phyloP scores from a whole-genome alignment of 1,140 invertebrate species.

The Drosophila yakuba region DNA sequence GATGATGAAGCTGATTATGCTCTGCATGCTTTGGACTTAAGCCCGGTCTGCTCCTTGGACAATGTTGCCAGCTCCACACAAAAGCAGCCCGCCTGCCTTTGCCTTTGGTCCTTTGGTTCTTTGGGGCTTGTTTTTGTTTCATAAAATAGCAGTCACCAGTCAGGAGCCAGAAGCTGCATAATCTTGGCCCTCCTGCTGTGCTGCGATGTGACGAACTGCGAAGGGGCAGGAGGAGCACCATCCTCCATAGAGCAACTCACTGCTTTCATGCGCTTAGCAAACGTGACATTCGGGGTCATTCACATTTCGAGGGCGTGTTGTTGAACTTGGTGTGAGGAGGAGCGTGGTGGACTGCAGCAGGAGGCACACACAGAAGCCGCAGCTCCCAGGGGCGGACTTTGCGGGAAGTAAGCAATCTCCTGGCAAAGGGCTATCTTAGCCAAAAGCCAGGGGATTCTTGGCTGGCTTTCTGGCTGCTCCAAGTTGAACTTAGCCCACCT shows the following conservation, averaged over 20 bases:
- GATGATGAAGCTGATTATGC: slow-evolving; percentile 81
- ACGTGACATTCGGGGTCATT: slow-evolving; percentile 82
- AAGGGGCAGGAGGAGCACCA: background rate
- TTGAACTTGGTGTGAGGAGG: slow-evolving; percentile 72
- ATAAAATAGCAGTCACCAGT: slow-evolving; percentile 61
- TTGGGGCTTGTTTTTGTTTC: slow-evolving; percentile 69
- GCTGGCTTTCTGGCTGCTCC: background rate
- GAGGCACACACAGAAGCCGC: background rate
- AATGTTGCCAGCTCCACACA: slow-evolving; percentile 62
- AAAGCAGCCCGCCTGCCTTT: slow-evolving; percentile 32
- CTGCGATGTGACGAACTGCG: slow-evolving; percentile 57
- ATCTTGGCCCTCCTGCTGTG: slow-evolving; percentile 65
- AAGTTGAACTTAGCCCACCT: background rate
- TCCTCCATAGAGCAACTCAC: slow-evolving; percentile 1
- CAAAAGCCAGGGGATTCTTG: slow-evolving; percentile 28
- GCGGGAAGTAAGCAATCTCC: slow-evolving; percentile 14
- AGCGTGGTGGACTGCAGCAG: slow-evolving; percentile 18
- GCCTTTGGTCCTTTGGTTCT: slow-evolving; percentile 32
- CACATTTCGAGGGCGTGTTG: slow-evolving; percentile 84
- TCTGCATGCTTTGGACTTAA: slow-evolving; percentile 69
- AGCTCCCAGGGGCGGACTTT: slow-evolving; percentile 38
- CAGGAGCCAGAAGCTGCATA: slow-evolving; percentile 64
- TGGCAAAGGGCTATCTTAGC: slow-evolving; percentile 7
- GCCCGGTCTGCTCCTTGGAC: slow-evolving; percentile 57
- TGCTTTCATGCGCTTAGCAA: slow-evolving; percentile 54